Percentiles rank a stretch among this genome's conserved stretches.
Conservation (phyloP, 2,888 invertebrate genomes). For the Chloroclysta siterata region DNA sequence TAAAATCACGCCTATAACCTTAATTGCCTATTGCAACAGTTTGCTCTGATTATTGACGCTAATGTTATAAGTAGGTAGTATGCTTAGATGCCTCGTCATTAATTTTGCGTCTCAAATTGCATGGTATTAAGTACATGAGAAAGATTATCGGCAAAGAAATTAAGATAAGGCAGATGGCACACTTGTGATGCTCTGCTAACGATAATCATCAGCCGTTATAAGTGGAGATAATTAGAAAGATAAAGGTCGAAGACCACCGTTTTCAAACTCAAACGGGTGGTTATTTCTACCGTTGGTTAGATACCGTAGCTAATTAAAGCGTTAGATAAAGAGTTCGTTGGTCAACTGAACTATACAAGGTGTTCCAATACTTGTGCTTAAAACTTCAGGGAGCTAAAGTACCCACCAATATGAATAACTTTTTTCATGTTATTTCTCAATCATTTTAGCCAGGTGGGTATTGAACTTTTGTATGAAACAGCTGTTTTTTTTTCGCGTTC, state of each 20-base stretch:
- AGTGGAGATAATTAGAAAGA: conserved; percentile 11
- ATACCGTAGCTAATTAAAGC: neutral
- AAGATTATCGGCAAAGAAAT: conserved; percentile 21
- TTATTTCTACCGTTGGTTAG: neutral
- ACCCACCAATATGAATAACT: too few relatives aligned
- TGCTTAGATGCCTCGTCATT: conserved; percentile 1
- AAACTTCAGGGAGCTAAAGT: too few relatives aligned
- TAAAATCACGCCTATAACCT: conserved; percentile 7
- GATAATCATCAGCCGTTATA: conserved; percentile 30
- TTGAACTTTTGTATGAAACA: too few relatives aligned
- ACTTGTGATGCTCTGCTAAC: conserved; percentile 30
- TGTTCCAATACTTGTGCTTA: too few relatives aligned
- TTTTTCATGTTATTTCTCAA: too few relatives aligned
- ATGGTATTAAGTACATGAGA: conserved; percentile 4
- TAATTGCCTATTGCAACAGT: conserved; percentile 3
- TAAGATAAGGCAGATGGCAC: conserved; percentile 23
- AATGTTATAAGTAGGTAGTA: conserved; percentile 1
- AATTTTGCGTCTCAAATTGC: conserved; percentile 20
- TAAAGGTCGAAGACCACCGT: neutral
- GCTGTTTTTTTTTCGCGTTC: too few relatives aligned
- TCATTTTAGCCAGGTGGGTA: too few relatives aligned
- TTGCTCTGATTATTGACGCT: conserved; percentile 17
- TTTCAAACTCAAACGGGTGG: neutral
- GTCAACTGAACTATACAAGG: too few relatives aligned
- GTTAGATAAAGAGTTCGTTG: neutral